Base-by-base conservation (phyloP, 1,140 invertebrate species). In the Harpegnathos saltator region DNA sequence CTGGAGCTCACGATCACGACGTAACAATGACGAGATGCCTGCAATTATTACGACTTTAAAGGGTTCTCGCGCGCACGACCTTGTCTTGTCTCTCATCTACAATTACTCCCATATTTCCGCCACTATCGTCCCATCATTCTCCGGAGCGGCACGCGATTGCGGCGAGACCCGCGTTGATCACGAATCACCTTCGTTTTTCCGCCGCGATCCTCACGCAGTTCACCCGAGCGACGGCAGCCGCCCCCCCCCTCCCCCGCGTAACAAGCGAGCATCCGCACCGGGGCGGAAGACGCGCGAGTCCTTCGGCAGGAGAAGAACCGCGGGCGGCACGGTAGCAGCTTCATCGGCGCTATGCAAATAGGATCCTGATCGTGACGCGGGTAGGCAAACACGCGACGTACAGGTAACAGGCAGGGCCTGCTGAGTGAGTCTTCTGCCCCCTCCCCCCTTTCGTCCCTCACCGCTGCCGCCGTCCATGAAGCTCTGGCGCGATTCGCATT, bases 261-360 rank as follows among this genome's bases (percentile, higher is more conserved):
- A 44, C 9, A 44, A 44, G 9, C 38, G 7, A 11, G 38, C 56
- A 44, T n/a, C 22, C 54, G 72, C 48, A n/a, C 61, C 26, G n/a
- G n/a, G n/a, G 22, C 19, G 14, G 11, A 17, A 4, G 14, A 58
- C 12, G 48, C 56, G 73, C 82, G 56, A 38, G 38, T 71, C 61
- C 44, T 75, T 3, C 61, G 71, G 59, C 50, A 85, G 73, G 75
- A 82, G 71, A 65, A 84, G 56, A 71, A 84, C 48, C 58, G 75
- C 74, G 19, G 59, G 48, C 71, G 59, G 50, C 82, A 85, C 88
- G 85, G 88, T 87, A 89, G 89, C 89, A 90, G 89, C 89, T 90
- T 90, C 89, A 90, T 90, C 89, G 86, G 84, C 82, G 89, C 89
- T 90, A 90, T 90, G 89, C 89, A 90, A 90, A 90, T 90, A 88